Conservation (phyloP, 2,888 invertebrate genomes). For the Melolontha melolontha region DNA sequence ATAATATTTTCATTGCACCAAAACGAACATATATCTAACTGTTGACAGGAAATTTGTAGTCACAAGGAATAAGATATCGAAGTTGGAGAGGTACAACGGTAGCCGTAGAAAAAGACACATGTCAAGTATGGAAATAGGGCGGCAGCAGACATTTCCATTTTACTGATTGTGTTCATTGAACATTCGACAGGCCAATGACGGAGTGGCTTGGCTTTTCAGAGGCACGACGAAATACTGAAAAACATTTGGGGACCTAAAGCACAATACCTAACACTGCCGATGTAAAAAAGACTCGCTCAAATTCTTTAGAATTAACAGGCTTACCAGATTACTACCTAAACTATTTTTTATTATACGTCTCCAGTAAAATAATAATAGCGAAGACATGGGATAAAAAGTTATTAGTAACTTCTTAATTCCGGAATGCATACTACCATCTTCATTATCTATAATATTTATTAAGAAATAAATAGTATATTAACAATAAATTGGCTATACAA, state of each 20-base stretch:
- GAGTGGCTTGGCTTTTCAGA: conserved; percentile 58
- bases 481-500: too few species aligned
- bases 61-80: conserved; percentile 40
- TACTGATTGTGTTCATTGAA: conserved; percentile 65
- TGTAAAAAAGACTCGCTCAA: conserved; percentile 4
- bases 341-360: too few species aligned
- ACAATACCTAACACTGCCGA: conserved; percentile 13
- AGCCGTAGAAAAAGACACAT: conserved; percentile 56
- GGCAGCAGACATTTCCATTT: conserved; percentile 63
- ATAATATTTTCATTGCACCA: background rate
- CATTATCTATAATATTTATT: too few species aligned
- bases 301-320: too few species aligned
- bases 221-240: conserved; percentile 42
- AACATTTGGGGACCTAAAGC: conserved; percentile 32
- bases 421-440: too few species aligned
- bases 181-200: conserved; percentile 66
- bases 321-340: too few species aligned
- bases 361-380: too few species aligned
- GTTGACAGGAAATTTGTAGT: conserved; percentile 42
- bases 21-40: conserved; percentile 10
- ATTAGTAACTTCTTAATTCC: too few species aligned
- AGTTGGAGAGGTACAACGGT: conserved; percentile 22
- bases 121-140: conserved; percentile 61
- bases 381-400: too few species aligned
- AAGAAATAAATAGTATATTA: too few species aligned